Evolutionary conservation across 2,888 invertebrate species (phyloP).

Genomic region (Athalia circularis): DNA sequence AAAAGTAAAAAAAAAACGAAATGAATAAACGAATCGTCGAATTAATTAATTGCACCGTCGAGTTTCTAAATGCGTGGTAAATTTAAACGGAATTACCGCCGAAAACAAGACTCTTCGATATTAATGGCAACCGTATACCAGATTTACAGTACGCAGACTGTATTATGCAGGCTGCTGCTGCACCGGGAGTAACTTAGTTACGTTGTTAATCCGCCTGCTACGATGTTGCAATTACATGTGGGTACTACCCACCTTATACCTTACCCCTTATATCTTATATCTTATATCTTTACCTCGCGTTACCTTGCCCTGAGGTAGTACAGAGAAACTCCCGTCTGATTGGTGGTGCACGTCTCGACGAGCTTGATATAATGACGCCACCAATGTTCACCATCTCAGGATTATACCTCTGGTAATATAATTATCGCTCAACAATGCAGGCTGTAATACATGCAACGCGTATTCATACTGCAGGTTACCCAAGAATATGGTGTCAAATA

Average conservation of each 20-base stretch:
- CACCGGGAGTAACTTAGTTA: slow-evolving; percentile 31
- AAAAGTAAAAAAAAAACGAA: background rate
- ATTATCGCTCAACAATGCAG: background rate
- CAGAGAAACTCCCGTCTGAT: slow-evolving; percentile 23
- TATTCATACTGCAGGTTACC: background rate
- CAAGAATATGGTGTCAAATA: too few relatives aligned
- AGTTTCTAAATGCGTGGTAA: background rate
- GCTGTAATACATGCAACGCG: background rate
- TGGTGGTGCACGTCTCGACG: slow-evolving; percentile 20
- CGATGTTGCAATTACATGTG: slow-evolving; percentile 30
- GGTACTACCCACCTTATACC: slow-evolving; percentile 20
- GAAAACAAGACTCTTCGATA: slow-evolving; percentile 23
- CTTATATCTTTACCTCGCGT: background rate
- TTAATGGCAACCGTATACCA: slow-evolving; percentile 34
- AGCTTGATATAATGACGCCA: slow-evolving; percentile 32
- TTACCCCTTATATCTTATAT: background rate
- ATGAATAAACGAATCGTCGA: background rate
- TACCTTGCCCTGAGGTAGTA: too few relatives aligned
- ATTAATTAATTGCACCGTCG: background rate
- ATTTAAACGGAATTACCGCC: background rate
- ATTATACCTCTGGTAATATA: slow-evolving; percentile 1
- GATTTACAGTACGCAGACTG: slow-evolving; percentile 36
- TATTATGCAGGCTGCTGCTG: slow-evolving; percentile 29
- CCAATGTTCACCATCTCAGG: slow-evolving; percentile 4
- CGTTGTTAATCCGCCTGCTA: slow-evolving; percentile 36